These are phyloP conservation scores for Camelus bactrianus DNA, from an alignment of 2,113 vertebrate genomes.

Conservation along the genomic window DNA sequence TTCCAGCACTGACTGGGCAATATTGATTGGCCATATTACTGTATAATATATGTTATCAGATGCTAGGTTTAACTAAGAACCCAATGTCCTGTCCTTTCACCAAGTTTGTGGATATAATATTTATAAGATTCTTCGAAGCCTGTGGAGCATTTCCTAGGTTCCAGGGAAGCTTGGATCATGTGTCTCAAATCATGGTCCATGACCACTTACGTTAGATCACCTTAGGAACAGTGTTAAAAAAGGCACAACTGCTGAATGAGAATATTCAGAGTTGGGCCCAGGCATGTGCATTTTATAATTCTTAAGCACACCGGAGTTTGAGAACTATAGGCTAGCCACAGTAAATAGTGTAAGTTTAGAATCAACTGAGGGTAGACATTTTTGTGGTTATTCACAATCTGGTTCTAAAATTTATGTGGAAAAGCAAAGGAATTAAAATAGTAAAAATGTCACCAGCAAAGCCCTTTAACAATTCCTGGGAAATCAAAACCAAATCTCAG, in stretches of 20 bases:
- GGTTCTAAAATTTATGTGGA: conserved; percentile 16
- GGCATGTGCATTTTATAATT: conserved; percentile 2
- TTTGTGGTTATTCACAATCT: not conserved
- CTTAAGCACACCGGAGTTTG: not conserved
- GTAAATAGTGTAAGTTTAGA: not conserved
- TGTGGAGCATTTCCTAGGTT: not conserved
- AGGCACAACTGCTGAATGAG: not conserved
- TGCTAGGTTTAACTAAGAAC: conserved; percentile 6
- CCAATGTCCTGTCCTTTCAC: not conserved
- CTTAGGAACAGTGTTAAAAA: not conserved
- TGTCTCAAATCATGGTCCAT: not conserved
- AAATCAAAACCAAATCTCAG: too few species aligned
- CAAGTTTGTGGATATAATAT: not conserved
- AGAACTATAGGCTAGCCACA: not conserved
- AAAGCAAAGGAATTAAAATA: conserved; percentile 27
- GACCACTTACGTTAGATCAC: not conserved
- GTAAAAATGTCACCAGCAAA: not conserved
- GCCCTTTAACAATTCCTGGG: too few species aligned
- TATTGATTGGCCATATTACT: not conserved
- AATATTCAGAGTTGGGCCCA: not conserved
- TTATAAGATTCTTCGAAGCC: not conserved
- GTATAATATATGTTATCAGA: not conserved
- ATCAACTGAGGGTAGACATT: not conserved
- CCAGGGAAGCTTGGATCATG: not conserved
- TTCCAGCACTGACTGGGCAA: not conserved